Percentiles rank a stretch among this genome's conserved stretches.
These are phyloP conservation scores for Sebastes baramenuke DNA, from an alignment of 2,797 vertebrate species.

Conservation along the genomic window DNA sequence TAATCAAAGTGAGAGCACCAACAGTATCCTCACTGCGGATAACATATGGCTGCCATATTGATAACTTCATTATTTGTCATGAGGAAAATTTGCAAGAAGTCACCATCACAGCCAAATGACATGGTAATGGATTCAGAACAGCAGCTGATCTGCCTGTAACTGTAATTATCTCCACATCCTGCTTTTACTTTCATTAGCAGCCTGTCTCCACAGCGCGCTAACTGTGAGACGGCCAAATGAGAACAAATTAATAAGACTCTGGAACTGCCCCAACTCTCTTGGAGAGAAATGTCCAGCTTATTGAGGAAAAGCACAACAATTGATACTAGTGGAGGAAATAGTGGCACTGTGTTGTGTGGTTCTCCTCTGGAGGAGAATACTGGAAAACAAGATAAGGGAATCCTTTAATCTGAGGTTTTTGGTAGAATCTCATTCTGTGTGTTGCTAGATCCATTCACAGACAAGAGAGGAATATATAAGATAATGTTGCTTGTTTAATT, in stretches of 20 bases:
- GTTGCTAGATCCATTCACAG: neutral
- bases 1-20: conserved; percentile 4
- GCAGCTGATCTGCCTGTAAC: conserved; percentile 69
- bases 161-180: conserved; percentile 76
- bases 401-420: conserved; percentile 16
- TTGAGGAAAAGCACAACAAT: conserved; percentile 24
- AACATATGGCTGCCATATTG: conserved; percentile 50
- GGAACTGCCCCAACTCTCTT: conserved; percentile 51
- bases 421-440: neutral
- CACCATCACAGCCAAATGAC: conserved; percentile 56
- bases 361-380: conserved; percentile 1
- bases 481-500: neutral
- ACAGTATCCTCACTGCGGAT: neutral
- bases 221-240: conserved; percentile 59
- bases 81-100: conserved; percentile 45
- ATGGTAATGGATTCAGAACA: conserved; percentile 73
- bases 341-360: neutral
- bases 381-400: neutral
- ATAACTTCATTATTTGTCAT: conserved; percentile 56
- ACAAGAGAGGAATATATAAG: neutral
- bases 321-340: neutral
- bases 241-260: conserved; percentile 68
- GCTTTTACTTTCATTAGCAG: conserved; percentile 77
- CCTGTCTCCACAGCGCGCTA: conserved; percentile 41
- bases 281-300: conserved; percentile 26